A percentile compares a stretch with the other conserved stretches of the same genome.
These are phyloP conservation scores for Cydia splendana DNA, from an alignment of 1,140 invertebrate species.

Conservation along the genomic window DNA sequence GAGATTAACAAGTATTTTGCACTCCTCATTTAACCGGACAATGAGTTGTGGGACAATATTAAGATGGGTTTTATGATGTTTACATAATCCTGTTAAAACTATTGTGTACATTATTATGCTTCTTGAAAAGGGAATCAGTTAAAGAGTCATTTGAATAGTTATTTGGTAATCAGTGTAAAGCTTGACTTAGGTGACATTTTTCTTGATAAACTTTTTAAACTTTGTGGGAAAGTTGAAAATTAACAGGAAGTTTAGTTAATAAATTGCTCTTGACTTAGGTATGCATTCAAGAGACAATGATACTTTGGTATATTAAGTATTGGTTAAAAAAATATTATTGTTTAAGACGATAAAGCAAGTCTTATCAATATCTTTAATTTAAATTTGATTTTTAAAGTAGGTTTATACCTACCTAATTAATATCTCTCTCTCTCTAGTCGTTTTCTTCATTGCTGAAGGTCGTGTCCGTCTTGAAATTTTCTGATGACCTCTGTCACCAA, in stretches of 20 bases:
- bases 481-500: too few species aligned
- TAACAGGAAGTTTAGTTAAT: neutral
- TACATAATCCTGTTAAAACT: constrained; percentile 17
- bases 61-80: constrained; percentile 9
- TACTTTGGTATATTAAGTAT: too few species aligned
- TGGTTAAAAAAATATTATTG: too few species aligned
- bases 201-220: constrained; percentile 18
- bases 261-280: neutral
- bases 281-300: too few species aligned
- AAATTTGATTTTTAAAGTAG: too few species aligned
- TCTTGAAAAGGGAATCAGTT: neutral
- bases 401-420: too few species aligned
- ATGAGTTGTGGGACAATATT: neutral
- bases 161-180: constrained; percentile 14
- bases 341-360: too few species aligned
- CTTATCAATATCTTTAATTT: too few species aligned
- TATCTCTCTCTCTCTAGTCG: too few species aligned
- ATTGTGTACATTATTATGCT: constrained; percentile 11
- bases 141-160: neutral
- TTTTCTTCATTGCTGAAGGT: too few species aligned
- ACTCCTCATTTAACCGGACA: neutral
- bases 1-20: neutral
- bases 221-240: constrained; percentile 7
- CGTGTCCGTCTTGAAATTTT: too few species aligned
- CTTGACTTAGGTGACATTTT: constrained; percentile 16